A percentile compares a stretch with the other conserved stretches of the same genome.
Evolutionary conservation across 2,888 invertebrate genomes (phyloP).

Genomic region (Emesis russula): DNA sequence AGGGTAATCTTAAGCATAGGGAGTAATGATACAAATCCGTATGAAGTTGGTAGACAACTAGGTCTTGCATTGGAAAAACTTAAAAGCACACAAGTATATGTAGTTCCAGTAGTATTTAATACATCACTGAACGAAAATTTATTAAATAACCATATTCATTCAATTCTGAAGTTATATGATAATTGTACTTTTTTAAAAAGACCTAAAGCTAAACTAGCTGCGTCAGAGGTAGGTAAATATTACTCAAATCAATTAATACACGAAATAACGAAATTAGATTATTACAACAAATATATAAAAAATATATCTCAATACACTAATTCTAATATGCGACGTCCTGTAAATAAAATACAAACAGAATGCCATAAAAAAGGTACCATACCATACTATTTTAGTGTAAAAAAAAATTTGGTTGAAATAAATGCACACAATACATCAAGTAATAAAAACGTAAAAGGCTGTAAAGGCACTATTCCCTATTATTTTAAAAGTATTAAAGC

Average conservation of each 20-base stretch:
- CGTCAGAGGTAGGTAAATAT: neutral
- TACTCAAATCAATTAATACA: neutral
- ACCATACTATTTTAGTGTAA: constrained; percentile 5
- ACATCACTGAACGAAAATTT: too few relatives aligned
- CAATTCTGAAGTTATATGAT: too few relatives aligned
- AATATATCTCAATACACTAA: neutral
- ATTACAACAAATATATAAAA: neutral
- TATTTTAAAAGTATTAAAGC: neutral
- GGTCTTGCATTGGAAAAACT: neutral
- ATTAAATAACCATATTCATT: too few relatives aligned
- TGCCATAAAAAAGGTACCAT: neutral
- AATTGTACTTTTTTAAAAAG: neutral
- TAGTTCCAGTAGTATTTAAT: neutral
- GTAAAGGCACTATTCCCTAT: neutral
- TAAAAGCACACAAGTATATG: neutral
- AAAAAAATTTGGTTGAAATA: neutral
- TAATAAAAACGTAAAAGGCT: neutral
- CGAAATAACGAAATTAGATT: neutral
- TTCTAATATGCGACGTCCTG: neutral
- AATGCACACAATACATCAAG: neutral
- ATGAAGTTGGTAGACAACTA: neutral
- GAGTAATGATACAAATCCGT: neutral
- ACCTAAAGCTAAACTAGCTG: neutral
- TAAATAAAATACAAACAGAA: neutral
- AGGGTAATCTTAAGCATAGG: constrained; percentile 3